A percentile compares a stretch with the other conserved stretches of the same genome.
These are phyloP conservation scores for Diphyllodes magnificus DNA, from an alignment of 2,113 vertebrate genomes.

Conservation along the genomic window DNA sequence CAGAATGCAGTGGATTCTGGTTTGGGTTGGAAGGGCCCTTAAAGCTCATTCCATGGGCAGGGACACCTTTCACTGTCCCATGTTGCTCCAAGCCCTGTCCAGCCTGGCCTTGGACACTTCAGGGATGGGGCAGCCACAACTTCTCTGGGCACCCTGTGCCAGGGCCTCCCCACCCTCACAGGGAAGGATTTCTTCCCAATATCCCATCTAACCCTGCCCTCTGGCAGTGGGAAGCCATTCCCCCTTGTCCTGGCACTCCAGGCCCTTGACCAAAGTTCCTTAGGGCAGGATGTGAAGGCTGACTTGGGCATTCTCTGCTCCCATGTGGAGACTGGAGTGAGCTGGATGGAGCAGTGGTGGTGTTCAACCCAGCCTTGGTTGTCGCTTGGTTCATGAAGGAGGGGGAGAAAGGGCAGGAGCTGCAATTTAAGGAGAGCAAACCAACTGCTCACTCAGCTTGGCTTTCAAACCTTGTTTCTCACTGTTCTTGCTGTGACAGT, in stretches of 20 bases:
- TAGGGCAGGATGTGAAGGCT: not conserved
- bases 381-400: fast-evolving
- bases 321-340: not conserved
- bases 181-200: not conserved
- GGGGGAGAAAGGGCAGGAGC: not conserved
- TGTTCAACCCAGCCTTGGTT: not conserved
- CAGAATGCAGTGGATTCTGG: not conserved
- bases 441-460: not conserved
- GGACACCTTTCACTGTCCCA: too few relatives aligned
- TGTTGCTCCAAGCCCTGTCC: fast-evolving
- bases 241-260: not conserved
- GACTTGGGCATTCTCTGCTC: fast-evolving
- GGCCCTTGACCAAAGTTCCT: not conserved
- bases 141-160: not conserved
- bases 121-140: not conserved
- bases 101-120: not conserved
- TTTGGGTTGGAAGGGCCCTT: not conserved
- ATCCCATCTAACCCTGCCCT: not conserved
- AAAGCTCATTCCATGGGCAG: not conserved
- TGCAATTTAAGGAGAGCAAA: not conserved
- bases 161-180: not conserved
- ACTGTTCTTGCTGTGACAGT: not conserved
- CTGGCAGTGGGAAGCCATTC: not conserved
- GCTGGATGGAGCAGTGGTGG: not conserved
- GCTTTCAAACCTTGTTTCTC: not conserved